Conservation (phyloP, 2,113 vertebrate genomes). For the Elaphurus davidianus region DNA sequence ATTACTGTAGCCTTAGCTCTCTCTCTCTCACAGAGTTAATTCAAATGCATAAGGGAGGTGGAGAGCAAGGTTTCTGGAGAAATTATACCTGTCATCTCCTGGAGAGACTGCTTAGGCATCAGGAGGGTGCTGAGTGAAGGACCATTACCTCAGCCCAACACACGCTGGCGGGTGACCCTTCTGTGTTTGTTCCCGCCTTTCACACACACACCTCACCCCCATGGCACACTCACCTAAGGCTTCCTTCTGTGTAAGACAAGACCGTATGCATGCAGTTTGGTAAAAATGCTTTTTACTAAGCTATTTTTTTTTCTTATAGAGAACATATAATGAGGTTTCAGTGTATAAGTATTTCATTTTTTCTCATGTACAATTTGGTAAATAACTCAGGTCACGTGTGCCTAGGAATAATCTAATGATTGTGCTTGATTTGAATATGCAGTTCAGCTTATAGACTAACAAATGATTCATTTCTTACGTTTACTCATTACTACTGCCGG, state of each 20-base stretch:
- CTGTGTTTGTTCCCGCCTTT: no score
- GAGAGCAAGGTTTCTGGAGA: conserved; percentile 20
- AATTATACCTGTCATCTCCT: conserved; percentile 51
- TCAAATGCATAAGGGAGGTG: conserved; percentile 38
- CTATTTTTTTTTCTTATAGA: background rate
- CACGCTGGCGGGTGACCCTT: background rate
- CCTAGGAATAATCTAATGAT: background rate
- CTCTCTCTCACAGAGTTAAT: conserved; percentile 57
- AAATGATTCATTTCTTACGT: background rate
- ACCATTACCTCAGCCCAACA: background rate
- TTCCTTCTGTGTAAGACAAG: background rate
- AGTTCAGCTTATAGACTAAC: background rate
- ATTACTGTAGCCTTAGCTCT: conserved; percentile 57
- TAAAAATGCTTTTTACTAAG: background rate
- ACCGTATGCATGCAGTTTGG: no score
- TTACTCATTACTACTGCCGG: background rate
- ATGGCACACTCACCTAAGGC: rapidly evolving
- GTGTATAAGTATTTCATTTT: background rate
- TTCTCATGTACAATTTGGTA: background rate
- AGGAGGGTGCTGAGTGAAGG: background rate
- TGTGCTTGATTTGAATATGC: conserved; percentile 18
- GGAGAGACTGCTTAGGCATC: conserved; percentile 9
- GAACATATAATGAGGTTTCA: background rate
- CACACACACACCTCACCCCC: background rate
- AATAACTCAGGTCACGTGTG: background rate